phyloP scores from a whole-genome alignment of 2,888 invertebrate genomes.

The Oasisia sp. region DNA sequence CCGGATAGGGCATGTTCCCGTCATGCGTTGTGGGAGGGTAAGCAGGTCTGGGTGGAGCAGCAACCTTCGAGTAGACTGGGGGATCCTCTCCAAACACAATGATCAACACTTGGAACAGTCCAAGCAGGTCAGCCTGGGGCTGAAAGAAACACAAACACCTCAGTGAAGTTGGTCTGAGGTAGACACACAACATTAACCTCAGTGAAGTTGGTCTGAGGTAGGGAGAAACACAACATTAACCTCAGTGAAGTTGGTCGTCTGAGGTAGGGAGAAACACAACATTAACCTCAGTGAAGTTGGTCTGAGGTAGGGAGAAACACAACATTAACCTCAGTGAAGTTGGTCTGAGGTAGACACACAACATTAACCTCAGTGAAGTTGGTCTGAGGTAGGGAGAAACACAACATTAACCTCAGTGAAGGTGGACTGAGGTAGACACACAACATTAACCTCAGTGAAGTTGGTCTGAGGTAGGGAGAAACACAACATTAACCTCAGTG shows the following conservation, averaged over 20 bases:
- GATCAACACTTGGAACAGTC: conserved; percentile 87
- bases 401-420: background rate
- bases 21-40: conserved; percentile 27
- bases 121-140: conserved; percentile 85
- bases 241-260: too few relatives aligned
- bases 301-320: background rate
- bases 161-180: background rate
- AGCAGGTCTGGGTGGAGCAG: conserved; percentile 28
- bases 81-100: conserved; percentile 94
- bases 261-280: background rate
- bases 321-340: background rate
- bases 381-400: conserved; percentile 74
- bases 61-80: conserved; percentile 76
- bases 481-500: too few relatives aligned
- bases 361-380: conserved; percentile 75
- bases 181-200: background rate
- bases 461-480: background rate
- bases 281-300: background rate
- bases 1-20: conserved; percentile 37
- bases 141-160: conserved; percentile 54
- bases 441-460: background rate
- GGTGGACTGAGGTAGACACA: background rate
- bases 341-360: background rate
- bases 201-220: background rate
- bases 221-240: conserved; percentile 68